Conservation (phyloP, 2,888 invertebrate genomes). For the Piscicola geometra region DNA sequence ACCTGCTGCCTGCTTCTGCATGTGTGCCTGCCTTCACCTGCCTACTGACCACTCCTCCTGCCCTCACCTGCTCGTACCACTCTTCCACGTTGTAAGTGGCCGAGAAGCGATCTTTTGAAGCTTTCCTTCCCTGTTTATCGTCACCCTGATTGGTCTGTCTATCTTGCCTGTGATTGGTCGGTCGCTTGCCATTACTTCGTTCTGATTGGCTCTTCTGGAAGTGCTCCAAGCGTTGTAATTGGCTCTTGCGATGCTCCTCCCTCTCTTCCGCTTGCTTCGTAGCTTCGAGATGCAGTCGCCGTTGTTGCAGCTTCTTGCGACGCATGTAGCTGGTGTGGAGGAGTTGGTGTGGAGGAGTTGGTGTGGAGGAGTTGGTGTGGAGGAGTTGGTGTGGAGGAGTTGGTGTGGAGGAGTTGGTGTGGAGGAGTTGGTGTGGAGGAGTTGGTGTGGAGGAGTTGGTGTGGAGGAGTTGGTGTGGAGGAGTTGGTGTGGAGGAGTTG, state of each 20-base stretch:
- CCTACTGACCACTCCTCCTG: not conserved
- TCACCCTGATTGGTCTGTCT: not conserved
- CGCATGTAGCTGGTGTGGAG: slow-evolving; percentile 13
- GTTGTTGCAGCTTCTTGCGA: not conserved
- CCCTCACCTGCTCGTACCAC: not conserved
- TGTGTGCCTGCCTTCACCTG: not conserved
- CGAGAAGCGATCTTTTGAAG: not conserved
- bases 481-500: too few relatives aligned
- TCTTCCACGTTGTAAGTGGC: not conserved
- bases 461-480: too few relatives aligned
- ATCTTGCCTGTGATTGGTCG: too few relatives aligned
- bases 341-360: too few relatives aligned
- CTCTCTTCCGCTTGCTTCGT: not conserved
- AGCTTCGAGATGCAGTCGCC: not conserved
- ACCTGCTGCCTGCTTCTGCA: too few relatives aligned
- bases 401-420: too few relatives aligned
- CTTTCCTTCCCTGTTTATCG: not conserved
- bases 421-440: too few relatives aligned
- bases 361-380: too few relatives aligned
- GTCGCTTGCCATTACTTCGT: too few relatives aligned
- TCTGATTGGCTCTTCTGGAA: not conserved
- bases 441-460: too few relatives aligned
- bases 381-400: too few relatives aligned
- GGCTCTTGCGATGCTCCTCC: not conserved
- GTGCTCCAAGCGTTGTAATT: not conserved